phyloP scores from a whole-genome alignment of 53 echinoderm and acorn worm species.

The Hippasteria phrygiana region DNA sequence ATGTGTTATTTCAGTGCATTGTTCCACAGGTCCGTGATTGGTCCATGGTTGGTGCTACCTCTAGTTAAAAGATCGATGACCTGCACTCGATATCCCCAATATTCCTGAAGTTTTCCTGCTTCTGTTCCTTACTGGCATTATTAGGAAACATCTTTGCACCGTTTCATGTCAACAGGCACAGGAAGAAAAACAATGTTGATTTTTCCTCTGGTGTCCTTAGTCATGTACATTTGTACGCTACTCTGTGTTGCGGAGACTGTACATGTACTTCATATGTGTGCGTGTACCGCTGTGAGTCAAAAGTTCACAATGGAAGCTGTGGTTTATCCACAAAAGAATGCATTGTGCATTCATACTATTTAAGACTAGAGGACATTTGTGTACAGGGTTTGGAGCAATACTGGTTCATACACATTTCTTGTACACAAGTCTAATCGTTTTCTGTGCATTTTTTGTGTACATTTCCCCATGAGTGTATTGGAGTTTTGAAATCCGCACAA shows the following conservation, averaged over 20 bases:
- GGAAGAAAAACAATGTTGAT: conserved; percentile 62
- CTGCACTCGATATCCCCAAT: conserved; percentile 8
- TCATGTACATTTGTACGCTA: background rate
- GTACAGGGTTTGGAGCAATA: background rate
- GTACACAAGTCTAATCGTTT: background rate
- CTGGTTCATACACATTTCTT: no score
- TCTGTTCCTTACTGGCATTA: background rate
- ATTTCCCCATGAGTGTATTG: no score
- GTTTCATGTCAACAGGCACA: conserved; percentile 32
- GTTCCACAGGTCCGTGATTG: background rate
- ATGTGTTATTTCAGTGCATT: background rate
- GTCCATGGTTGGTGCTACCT: no score
- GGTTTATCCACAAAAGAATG: background rate
- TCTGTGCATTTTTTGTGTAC: no score
- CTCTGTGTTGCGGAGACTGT: background rate
- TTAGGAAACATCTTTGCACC: background rate
- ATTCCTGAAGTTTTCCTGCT: conserved; percentile 22
- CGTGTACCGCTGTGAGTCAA: conserved; percentile 8
- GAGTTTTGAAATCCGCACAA: no score
- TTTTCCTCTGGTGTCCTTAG: conserved; percentile 53
- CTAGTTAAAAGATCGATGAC: conserved; percentile 53
- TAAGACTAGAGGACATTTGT: no score
- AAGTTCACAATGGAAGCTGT: conserved; percentile 15
- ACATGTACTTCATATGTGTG: no score
- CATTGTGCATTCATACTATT: background rate